Evolutionary conservation across 1,140 invertebrate genomes (phyloP).

Genomic region (Pseudomyrmex flavicornis): DNA sequence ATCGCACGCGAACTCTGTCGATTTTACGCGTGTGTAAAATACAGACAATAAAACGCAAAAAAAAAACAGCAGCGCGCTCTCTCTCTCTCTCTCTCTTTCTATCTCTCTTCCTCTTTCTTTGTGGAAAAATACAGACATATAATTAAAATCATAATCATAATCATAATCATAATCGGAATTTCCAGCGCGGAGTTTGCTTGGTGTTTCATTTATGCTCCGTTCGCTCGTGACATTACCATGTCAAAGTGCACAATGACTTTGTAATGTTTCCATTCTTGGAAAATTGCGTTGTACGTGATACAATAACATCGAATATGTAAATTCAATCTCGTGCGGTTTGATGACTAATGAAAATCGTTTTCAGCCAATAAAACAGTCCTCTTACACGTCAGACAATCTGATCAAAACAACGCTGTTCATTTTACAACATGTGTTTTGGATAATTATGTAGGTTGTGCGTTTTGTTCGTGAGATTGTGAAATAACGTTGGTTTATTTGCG

Average conservation of each 20-base stretch:
- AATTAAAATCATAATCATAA: conserved; percentile 28
- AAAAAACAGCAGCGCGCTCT: neutral
- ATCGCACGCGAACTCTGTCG: neutral
- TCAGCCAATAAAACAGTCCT: neutral
- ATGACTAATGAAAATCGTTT: conserved; percentile 20
- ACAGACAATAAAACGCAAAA: neutral
- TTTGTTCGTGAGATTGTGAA: neutral
- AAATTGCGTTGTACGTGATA: conserved; percentile 9
- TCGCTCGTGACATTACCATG: neutral
- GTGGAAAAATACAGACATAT: neutral
- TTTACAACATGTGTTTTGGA: neutral
- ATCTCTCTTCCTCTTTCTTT: neutral
- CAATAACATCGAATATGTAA: conserved; percentile 41
- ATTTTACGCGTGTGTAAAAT: conserved; percentile 23
- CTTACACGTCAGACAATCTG: neutral
- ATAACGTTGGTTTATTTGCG: neutral
- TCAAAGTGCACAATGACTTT: conserved; percentile 29
- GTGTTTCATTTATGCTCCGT: conserved; percentile 12
- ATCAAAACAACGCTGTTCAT: neutral
- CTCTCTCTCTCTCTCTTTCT: neutral
- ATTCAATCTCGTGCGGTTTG: neutral
- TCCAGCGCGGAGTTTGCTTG: neutral
- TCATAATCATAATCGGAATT: neutral
- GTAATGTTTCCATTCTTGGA: conserved; percentile 22
- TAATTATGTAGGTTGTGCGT: neutral